Conservation (phyloP, 2,797 vertebrate genomes). For the Vultur gryphus region DNA sequence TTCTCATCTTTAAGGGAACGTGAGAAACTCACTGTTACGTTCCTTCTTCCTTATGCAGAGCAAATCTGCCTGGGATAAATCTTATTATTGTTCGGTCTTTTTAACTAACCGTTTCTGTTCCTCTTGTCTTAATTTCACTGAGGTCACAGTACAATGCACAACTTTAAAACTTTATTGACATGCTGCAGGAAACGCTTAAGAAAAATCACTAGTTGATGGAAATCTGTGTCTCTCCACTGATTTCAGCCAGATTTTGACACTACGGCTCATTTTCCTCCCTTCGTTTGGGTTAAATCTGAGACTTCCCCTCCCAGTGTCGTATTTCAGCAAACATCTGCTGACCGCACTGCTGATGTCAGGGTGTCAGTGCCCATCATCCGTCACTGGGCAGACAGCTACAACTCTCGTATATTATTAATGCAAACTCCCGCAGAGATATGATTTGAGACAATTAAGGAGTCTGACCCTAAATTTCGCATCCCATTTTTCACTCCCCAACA, state of each 20-base stretch:
- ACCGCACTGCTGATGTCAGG: background rate
- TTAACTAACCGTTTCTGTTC: background rate
- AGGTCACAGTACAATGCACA: fast-evolving
- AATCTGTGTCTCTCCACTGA: background rate
- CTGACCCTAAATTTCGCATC: background rate
- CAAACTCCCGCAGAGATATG: background rate
- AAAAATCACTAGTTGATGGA: background rate
- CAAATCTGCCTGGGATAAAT: background rate
- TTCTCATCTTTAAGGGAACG: background rate
- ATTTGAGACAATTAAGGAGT: background rate
- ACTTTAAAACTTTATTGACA: background rate
- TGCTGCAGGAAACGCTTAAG: background rate
- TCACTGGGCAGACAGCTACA: background rate
- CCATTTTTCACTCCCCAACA: background rate
- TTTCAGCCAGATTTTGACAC: background rate
- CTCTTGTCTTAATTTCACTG: background rate
- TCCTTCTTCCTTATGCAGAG: background rate
- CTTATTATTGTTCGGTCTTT: background rate
- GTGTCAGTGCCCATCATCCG: background rate
- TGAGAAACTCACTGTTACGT: fast-evolving
- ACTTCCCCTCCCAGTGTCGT: background rate
- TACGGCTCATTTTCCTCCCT: background rate
- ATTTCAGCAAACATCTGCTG: background rate
- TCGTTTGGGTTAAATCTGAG: background rate
- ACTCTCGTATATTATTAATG: background rate